Evolutionary conservation across 2,113 vertebrate genomes (phyloP).

Genomic region (Cromileptes altivelis): DNA sequence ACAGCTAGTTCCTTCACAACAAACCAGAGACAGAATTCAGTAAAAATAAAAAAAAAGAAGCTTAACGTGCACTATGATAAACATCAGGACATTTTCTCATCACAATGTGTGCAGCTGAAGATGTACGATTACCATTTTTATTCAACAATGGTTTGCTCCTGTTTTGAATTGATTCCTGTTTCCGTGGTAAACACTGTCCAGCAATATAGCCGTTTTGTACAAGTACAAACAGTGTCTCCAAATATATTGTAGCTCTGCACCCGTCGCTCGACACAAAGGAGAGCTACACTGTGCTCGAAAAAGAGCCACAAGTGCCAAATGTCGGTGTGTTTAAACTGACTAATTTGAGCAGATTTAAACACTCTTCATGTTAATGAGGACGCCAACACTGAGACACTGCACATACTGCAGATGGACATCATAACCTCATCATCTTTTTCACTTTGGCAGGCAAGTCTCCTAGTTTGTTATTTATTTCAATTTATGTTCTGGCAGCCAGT

Average conservation of each 20-base stretch:
- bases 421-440: slow-evolving; percentile 43
- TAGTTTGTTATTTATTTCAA: slow-evolving; percentile 49
- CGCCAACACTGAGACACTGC: slow-evolving; percentile 31
- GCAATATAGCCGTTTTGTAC: slow-evolving; percentile 4
- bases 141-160: slow-evolving; percentile 36
- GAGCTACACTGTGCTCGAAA: slow-evolving; percentile 2
- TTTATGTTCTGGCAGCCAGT: slow-evolving; percentile 60
- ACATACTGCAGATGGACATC: slow-evolving; percentile 48
- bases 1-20: slow-evolving; percentile 9
- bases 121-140: slow-evolving; percentile 50
- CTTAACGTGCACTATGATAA: slow-evolving; percentile 8
- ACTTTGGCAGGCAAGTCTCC: slow-evolving; percentile 36
- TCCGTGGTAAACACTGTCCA: slow-evolving; percentile 31
- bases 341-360: slow-evolving; percentile 38
- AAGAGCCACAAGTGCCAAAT: slow-evolving; percentile 4
- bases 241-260: slow-evolving; percentile 25
- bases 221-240: slow-evolving; percentile 14
- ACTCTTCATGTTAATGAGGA: slow-evolving; percentile 50
- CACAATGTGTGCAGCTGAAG: slow-evolving; percentile 19
- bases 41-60: neutral
- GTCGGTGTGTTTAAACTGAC: slow-evolving; percentile 9
- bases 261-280: slow-evolving; percentile 24
- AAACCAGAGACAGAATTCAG: neutral
- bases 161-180: slow-evolving; percentile 44
- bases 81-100: slow-evolving; percentile 29